A percentile compares a stretch with the other conserved stretches of the same genome.
phyloP scores from a whole-genome alignment of 2,797 vertebrate species.

The Orestias chungarensis region DNA sequence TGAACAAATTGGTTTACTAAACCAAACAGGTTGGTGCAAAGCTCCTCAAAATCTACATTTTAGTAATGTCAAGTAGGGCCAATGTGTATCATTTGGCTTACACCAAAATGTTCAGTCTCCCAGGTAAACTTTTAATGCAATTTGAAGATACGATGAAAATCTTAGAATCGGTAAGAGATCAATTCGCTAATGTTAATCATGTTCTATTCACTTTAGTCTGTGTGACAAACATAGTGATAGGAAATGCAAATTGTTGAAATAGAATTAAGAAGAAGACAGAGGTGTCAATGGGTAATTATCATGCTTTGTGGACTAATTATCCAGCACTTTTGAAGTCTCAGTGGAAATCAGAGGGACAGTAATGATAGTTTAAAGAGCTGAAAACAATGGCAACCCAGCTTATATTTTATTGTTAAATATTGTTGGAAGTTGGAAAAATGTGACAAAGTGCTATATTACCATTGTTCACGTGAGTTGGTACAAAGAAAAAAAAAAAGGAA shows the following conservation, averaged over 20 bases:
- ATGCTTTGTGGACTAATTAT: conserved; percentile 44
- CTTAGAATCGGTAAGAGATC: not conserved
- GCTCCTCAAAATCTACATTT: too few relatives aligned
- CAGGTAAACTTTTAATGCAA: not conserved
- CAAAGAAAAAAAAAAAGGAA: too few relatives aligned
- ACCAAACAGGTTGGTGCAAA: too few relatives aligned
- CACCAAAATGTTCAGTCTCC: too few relatives aligned
- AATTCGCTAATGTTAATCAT: not conserved
- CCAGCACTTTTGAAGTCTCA: conserved; percentile 44
- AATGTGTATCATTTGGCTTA: too few relatives aligned
- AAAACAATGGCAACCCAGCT: too few relatives aligned
- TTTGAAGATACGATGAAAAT: too few relatives aligned
- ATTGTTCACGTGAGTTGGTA: too few relatives aligned
- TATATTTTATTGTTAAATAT: too few relatives aligned
- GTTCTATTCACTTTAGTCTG: not conserved
- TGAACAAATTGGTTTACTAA: not conserved
- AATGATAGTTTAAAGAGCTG: conserved; percentile 14
- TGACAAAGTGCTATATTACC: too few relatives aligned
- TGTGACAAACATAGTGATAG: not conserved
- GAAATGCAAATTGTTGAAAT: not conserved
- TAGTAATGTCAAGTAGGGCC: too few relatives aligned
- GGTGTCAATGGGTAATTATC: conserved; percentile 45
- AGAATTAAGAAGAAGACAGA: conserved; percentile 27
- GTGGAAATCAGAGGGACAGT: conserved; percentile 12
- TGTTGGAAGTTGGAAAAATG: too few relatives aligned